A percentile compares a stretch with the other conserved stretches of the same genome.
Evolutionary conservation across 2,888 invertebrate species (phyloP).

Genomic region (Habroteleia sp.): DNA sequence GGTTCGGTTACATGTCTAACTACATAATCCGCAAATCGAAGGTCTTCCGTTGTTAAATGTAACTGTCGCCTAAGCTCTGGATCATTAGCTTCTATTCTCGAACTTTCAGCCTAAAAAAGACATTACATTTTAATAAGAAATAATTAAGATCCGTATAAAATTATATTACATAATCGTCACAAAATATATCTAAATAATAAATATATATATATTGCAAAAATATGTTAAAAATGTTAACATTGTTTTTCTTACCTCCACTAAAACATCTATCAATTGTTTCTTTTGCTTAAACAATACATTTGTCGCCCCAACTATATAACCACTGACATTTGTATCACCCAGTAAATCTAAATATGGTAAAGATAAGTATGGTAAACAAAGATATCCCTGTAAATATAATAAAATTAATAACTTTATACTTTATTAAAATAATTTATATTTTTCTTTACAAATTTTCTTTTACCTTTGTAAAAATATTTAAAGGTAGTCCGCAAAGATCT

Average conservation of each 20-base stretch:
- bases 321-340: conserved; percentile 91
- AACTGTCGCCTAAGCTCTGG: conserved; percentile 90
- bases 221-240: neutral
- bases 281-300: conserved; percentile 99
- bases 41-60: conserved; percentile 95
- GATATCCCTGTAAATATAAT: conserved; percentile 89
- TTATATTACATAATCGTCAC: too few species aligned
- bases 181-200: too few species aligned
- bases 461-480: conserved; percentile 91
- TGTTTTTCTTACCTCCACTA: conserved; percentile 86
- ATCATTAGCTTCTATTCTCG: conserved; percentile 91
- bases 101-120: conserved; percentile 86
- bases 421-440: neutral
- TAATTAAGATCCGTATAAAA: too few species aligned
- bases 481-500: conserved; percentile 92
- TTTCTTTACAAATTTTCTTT: neutral
- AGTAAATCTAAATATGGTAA: conserved; percentile 96
- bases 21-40: conserved; percentile 96
- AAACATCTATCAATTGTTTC: conserved; percentile 93
- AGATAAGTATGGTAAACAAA: conserved; percentile 97
- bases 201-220: too few species aligned
- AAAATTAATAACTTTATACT: too few species aligned
- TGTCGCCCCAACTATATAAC: conserved; percentile 97
- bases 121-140: neutral
- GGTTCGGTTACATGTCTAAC: conserved; percentile 87